Base-by-base conservation (phyloP, 2,888 invertebrate species). In the Ichneumoninae sp. region DNA sequence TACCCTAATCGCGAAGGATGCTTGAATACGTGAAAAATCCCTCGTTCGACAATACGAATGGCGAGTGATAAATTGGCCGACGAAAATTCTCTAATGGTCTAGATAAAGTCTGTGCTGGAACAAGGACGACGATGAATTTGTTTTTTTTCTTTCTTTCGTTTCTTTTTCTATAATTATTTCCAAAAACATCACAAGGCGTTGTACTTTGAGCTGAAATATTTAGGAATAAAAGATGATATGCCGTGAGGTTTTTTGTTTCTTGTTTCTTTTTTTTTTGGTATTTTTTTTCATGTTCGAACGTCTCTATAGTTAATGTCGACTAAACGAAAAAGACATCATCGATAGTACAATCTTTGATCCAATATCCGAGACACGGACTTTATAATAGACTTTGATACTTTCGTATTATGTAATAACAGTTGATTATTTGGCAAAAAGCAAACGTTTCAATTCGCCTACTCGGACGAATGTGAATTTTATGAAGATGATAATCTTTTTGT, bases 181-280 rank as follows among this genome's bases (percentile, higher is more conserved):
- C 79, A 60, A 76, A 82, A 86, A 84, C 79, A 82, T 86, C 82
- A 86, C 85, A 79, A 78, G 80, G 77, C 75, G 79, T 85, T 87
- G 84, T 86, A 86, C 83, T 86, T 87, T 86, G 83, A 78, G 82
- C 84, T 85, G 75, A 74, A 84, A 69, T 78, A 80, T 80, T 80
- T 78, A 65, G 54, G 81, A 83, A 79, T 83, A 50, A 57, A 78
- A 74, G 74, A 72, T 82, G 87, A 87, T 86, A 87, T 86, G 86
- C 74, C 79, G 62, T 54, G 76, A 70, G 40, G 10, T 40, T 52
- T 60, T 86, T 54, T 74, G 19, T 66, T 52, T 66, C 36, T 68
- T 33, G 33, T 66, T 68, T 68, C 66, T 74, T 70, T 16, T 68
- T n/a, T 30, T 52, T 80, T 44, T 57, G 30, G 5, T 30, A 5